These are phyloP conservation scores for Dolichomitus sp. DNA, from an alignment of 2,888 invertebrate species.

Conservation along the genomic window DNA sequence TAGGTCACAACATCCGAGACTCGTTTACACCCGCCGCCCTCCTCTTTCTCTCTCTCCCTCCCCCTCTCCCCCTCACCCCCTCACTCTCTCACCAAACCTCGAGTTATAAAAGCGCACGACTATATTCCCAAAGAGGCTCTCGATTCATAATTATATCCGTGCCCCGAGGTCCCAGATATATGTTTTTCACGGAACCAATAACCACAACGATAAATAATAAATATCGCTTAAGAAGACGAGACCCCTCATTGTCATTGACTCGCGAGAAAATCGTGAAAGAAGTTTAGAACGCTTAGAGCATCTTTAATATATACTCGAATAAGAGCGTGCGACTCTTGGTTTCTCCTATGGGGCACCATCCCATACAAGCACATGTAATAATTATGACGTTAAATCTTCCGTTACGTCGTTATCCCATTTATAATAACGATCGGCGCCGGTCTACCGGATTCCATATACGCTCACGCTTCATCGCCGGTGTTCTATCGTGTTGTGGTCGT, in stretches of 20 bases:
- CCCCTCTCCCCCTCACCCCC: slow-evolving; percentile 1
- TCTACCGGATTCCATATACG: slow-evolving; percentile 72
- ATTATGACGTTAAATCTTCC: slow-evolving; percentile 79
- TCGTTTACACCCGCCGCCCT: slow-evolving; percentile 66
- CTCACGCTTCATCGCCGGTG: slow-evolving; percentile 70
- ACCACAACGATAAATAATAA: slow-evolving; percentile 19
- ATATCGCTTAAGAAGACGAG: neutral
- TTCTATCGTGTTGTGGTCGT: neutral
- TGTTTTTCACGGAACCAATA: slow-evolving; percentile 41
- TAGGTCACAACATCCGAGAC: slow-evolving; percentile 72
- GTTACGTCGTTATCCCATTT: slow-evolving; percentile 81
- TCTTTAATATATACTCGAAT: neutral
- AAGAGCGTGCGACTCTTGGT: slow-evolving; percentile 26
- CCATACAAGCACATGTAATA: slow-evolving; percentile 66
- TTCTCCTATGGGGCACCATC: slow-evolving; percentile 20
- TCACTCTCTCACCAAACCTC: slow-evolving; percentile 1
- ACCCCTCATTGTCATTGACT: neutral
- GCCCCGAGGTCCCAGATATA: neutral
- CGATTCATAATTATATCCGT: slow-evolving; percentile 32
- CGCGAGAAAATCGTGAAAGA: slow-evolving; percentile 30
- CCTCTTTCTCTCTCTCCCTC: slow-evolving; percentile 10
- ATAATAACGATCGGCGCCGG: slow-evolving; percentile 78
- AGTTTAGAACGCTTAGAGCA: neutral
- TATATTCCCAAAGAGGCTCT: slow-evolving; percentile 26
- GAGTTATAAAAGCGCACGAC: slow-evolving; percentile 49